Percentiles rank a stretch among this genome's conserved stretches.
Conservation (phyloP, 2,113 vertebrate species). For the Plestiodon gilberti region DNA sequence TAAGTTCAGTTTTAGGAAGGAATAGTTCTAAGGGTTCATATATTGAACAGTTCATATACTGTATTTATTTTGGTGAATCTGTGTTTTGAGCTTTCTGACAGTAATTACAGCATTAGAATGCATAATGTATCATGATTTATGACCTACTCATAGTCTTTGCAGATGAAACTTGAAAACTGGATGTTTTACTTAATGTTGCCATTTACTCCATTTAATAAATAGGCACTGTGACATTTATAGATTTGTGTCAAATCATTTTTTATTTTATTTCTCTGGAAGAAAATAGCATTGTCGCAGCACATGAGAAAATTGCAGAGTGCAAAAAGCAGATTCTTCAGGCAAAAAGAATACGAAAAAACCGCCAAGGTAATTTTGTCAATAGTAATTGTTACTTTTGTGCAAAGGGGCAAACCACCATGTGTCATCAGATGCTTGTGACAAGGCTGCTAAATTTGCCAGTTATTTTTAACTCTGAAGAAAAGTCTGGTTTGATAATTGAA, state of each 20-base stretch:
- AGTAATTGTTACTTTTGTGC: background rate
- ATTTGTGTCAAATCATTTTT: constrained; percentile 9
- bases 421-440: background rate
- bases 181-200: background rate
- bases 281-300: constrained; percentile 91
- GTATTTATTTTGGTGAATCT: background rate
- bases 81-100: background rate
- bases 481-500: background rate
- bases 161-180: background rate
- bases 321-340: constrained; percentile 98
- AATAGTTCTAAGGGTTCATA: background rate
- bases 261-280: constrained; percentile 73
- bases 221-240: background rate
- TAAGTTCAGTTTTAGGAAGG: background rate
- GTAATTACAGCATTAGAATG: background rate
- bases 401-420: background rate
- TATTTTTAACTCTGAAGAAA: background rate
- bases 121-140: background rate
- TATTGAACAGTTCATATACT: too few relatives aligned
- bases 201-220: constrained; percentile 9
- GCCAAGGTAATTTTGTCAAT: constrained; percentile 84
- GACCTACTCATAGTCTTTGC: background rate
- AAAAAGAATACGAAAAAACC: constrained; percentile 97
- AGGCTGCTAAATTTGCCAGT: background rate
- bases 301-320: constrained; percentile 96